Conservation (phyloP, 1,140 invertebrate species). For the Lucilia sericata region DNA sequence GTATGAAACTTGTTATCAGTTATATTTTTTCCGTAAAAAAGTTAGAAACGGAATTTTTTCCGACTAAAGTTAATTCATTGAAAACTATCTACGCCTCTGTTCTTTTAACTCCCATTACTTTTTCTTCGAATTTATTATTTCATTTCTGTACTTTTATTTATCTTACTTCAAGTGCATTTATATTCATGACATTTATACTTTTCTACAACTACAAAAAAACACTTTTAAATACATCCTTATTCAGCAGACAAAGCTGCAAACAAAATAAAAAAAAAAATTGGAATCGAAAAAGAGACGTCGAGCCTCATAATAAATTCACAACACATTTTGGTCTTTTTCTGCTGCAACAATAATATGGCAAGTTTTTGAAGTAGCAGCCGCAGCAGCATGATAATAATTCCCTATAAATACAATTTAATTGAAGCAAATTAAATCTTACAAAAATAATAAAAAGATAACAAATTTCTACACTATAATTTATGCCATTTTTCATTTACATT, state of each 20-base stretch:
- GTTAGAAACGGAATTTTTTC: too few species aligned
- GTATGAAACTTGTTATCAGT: too few species aligned
- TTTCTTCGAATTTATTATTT: too few species aligned
- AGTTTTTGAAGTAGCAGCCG: neutral
- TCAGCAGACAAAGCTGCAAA: neutral
- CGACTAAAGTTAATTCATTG: too few species aligned
- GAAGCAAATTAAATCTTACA: conserved; percentile 11
- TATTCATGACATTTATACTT: conserved; percentile 14
- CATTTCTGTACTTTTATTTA: neutral
- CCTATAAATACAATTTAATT: conserved; percentile 12
- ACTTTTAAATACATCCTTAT: neutral
- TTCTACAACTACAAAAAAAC: neutral
- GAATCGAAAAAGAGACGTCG: too few species aligned
- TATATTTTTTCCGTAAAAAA: too few species aligned
- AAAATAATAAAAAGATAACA: conserved; percentile 5
- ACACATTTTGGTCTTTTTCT: neutral
- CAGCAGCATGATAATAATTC: conserved; percentile 1
- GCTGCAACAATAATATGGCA: neutral
- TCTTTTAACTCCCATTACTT: too few species aligned
- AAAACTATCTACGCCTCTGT: too few species aligned
- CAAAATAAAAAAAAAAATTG: neutral
- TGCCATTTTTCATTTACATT: neutral
- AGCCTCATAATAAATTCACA: neutral
- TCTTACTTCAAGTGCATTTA: neutral
- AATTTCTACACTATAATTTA: conserved; percentile 5